phyloP scores from a whole-genome alignment of 2,797 vertebrate species.

The Atherinosoma microstoma region DNA sequence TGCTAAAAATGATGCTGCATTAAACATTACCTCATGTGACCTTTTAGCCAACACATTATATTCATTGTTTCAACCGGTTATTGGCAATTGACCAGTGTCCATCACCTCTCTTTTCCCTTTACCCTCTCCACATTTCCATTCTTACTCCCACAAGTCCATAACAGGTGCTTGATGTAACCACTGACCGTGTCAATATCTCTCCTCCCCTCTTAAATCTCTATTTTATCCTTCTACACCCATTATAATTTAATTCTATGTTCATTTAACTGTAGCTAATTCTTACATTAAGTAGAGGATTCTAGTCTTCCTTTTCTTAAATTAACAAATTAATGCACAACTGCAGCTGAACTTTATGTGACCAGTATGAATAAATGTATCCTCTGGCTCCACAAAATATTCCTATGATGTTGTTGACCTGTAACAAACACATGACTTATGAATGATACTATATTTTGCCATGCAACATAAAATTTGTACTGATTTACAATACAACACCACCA shows the following conservation, averaged over 20 bases:
- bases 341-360: conserved; percentile 7
- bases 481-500: not conserved
- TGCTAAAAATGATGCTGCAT: not conserved
- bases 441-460: not conserved
- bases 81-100: conserved; percentile 20
- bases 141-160: conserved; percentile 25
- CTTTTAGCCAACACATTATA: not conserved
- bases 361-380: conserved; percentile 7
- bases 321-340: conserved; percentile 17
- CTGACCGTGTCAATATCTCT: conserved; percentile 15
- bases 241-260: conserved; percentile 45
- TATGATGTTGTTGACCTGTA: not conserved
- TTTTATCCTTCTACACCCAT: conserved; percentile 23
- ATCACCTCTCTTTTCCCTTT: conserved; percentile 8
- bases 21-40: not conserved
- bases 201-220: conserved; percentile 25
- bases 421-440: not conserved
- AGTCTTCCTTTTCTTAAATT: conserved; percentile 14
- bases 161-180: conserved; percentile 42
- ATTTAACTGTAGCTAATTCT: conserved; percentile 44
- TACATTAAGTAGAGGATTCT: conserved; percentile 17
- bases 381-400: not conserved
- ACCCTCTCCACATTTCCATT: not conserved
- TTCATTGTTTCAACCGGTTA: conserved; percentile 17
- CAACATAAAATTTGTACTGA: not conserved